A percentile compares a stretch with the other conserved stretches of the same genome.
Evolutionary conservation across 2,888 invertebrate species (phyloP).

Genomic region (Phyllotreta cruciferae): DNA sequence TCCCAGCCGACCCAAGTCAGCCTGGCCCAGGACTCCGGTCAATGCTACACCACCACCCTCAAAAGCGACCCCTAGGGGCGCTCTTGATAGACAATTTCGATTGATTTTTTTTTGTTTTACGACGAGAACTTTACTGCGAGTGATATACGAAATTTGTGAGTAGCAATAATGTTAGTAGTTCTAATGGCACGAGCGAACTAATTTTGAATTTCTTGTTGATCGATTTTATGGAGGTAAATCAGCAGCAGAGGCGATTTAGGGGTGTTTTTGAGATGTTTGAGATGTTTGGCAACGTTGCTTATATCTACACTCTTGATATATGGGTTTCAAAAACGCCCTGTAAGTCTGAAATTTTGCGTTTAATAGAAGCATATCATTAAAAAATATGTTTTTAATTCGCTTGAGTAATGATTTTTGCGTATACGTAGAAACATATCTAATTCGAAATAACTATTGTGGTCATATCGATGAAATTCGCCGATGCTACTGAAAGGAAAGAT

Average conservation of each 20-base stretch:
- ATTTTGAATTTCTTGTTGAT: not conserved
- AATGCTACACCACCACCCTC: slow-evolving; percentile 53
- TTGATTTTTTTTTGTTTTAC: too few species aligned
- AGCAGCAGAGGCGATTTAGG: too few species aligned
- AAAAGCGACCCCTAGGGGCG: slow-evolving; percentile 29
- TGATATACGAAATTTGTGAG: slow-evolving; percentile 5
- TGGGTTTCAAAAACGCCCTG: too few species aligned
- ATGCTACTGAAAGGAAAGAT: not conserved
- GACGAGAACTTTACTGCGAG: not conserved
- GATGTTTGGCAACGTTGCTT: too few species aligned
- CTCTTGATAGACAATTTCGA: too few species aligned
- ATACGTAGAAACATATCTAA: not conserved
- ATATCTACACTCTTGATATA: too few species aligned
- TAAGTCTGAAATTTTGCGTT: too few species aligned
- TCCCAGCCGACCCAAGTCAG: slow-evolving; percentile 55
- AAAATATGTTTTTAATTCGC: too few species aligned
- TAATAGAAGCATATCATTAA: too few species aligned
- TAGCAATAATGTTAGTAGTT: slow-evolving; percentile 1
- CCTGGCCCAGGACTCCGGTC: slow-evolving; percentile 53
- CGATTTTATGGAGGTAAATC: not conserved
- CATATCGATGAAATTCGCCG: not conserved
- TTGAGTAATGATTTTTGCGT: too few species aligned
- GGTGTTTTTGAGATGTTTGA: too few species aligned
- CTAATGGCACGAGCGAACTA: not conserved
- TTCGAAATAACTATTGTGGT: not conserved